Base-by-base conservation (phyloP, 2,888 invertebrate genomes). In the Tinea trinotella region DNA sequence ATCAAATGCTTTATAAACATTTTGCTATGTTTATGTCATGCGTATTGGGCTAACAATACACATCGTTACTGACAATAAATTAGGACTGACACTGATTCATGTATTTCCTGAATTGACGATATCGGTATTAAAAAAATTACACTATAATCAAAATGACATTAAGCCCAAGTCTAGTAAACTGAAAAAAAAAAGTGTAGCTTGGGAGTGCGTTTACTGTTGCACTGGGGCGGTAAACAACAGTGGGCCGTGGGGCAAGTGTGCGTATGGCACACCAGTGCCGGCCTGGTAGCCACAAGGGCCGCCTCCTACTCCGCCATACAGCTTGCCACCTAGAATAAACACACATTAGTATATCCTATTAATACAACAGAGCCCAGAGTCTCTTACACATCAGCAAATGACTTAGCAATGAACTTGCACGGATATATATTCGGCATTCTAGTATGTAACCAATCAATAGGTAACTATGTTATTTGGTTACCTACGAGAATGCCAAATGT, bases 281-380 rank as follows among this genome's bases (percentile, higher is more conserved):
- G 90, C 89, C 73, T 91, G 91, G 73, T 92, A 91, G 54, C 90
- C 89, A 68, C 90, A 92, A 0, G 88, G 87, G 82, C 85, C 36
- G 75, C n/a, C n/a, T n/a, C n/a, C 84, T 55, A 78, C 89, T 61
- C 74, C 89, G 63, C 92, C 92, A 84, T 92, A 92, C 87, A 90
- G 92, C 72, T 92, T 93, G 73, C 90, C 92, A 68, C 90, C 90
- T 78, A 88, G 80, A 61, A n/a, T n/a, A n/a, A n/a, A n/a, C n/a
- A n/a, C n/a, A n/a, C n/a, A n/a, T n/a, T n/a, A n/a, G n/a, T n/a
- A n/a, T n/a, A n/a, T n/a, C n/a, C n/a, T n/a, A n/a, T n/a, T n/a
- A n/a, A n/a, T n/a, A n/a, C n/a, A n/a, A n/a, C n/a, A n/a, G n/a
- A n/a, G n/a, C n/a, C n/a, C n/a, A n/a, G n/a, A n/a, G n/a, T n/a